Evolutionary conservation across 2,888 invertebrate species (phyloP).

Genomic region (Drosophila birchii): DNA sequence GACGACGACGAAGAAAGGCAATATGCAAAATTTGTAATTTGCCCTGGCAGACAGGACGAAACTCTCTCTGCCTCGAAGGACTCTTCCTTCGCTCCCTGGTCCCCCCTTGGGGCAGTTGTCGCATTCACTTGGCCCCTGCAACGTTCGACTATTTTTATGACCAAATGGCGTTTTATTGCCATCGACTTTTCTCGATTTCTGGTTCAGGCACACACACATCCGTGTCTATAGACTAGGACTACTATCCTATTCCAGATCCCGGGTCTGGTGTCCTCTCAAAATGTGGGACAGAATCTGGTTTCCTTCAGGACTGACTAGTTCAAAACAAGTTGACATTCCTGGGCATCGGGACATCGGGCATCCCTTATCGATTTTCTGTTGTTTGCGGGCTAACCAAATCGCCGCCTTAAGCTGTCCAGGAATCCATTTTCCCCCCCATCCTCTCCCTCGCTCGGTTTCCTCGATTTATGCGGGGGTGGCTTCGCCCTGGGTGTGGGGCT

Average conservation of each 20-base stretch:
- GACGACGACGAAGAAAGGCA: slow-evolving; percentile 56
- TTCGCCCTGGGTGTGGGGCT: slow-evolving; percentile 60
- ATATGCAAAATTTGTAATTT: slow-evolving; percentile 80
- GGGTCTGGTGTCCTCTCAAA: slow-evolving; percentile 16
- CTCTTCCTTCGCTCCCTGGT: not conserved
- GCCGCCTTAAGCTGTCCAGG: slow-evolving; percentile 66
- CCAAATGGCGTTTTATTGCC: slow-evolving; percentile 82
- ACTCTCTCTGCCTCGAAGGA: slow-evolving; percentile 6
- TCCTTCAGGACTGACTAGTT: slow-evolving; percentile 45
- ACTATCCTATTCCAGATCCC: slow-evolving; percentile 30
- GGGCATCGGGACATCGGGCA: slow-evolving; percentile 42
- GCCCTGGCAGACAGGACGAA: slow-evolving; percentile 65
- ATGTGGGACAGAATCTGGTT: slow-evolving; percentile 38
- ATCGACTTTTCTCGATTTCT: slow-evolving; percentile 44
- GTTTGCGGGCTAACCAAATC: slow-evolving; percentile 64
- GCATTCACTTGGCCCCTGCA: slow-evolving; percentile 52
- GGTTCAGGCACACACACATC: slow-evolving; percentile 5
- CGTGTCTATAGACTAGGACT: slow-evolving; percentile 3
- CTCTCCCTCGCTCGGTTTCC: not conserved
- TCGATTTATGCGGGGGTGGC: slow-evolving; percentile 40
- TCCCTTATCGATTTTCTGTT: slow-evolving; percentile 69
- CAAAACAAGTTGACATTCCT: slow-evolving; percentile 75
- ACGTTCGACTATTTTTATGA: slow-evolving; percentile 79
- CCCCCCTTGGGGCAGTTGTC: slow-evolving; percentile 39
- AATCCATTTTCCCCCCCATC: slow-evolving; percentile 59